Evolutionary conservation across 2,113 vertebrate species (phyloP).

Genomic region (Isichthys henryi): DNA sequence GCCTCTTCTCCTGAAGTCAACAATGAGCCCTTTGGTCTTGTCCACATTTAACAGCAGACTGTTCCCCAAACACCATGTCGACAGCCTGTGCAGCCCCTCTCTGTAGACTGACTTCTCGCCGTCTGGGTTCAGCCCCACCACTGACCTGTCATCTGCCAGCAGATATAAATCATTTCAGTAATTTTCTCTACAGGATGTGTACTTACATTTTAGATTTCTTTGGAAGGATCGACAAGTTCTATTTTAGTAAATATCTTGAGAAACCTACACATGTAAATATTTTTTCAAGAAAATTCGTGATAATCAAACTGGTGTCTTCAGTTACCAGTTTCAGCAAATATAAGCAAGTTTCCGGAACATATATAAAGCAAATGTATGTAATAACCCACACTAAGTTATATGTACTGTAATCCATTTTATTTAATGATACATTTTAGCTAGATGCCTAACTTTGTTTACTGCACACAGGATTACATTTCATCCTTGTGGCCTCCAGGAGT

Average conservation of each 20-base stretch:
- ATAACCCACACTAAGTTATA: not conserved
- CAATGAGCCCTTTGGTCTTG: not conserved
- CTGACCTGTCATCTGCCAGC: not conserved
- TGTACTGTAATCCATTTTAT: not conserved
- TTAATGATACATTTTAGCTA: not conserved
- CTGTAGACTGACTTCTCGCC: not conserved
- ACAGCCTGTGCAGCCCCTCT: not conserved
- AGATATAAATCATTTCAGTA: not conserved
- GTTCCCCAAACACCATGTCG: not conserved
- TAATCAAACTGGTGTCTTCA: not conserved
- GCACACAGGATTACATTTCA: not conserved
- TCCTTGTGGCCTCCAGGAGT: slow-evolving; percentile 26
- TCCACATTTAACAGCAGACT: not conserved
- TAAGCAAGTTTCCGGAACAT: not conserved
- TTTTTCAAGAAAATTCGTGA: not conserved
- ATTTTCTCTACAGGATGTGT: not conserved
- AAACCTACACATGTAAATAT: not conserved
- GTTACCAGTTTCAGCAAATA: not conserved
- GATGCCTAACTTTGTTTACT: not conserved
- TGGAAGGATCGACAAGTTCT: not conserved
- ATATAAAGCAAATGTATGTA: not conserved
- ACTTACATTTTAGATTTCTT: not conserved
- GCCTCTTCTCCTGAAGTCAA: not conserved
- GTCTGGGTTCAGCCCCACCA: not conserved
- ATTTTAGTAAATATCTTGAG: not conserved